phyloP scores from a whole-genome alignment of 92 coral and sea anemone genomes.

The Blastomussa wellsi region DNA sequence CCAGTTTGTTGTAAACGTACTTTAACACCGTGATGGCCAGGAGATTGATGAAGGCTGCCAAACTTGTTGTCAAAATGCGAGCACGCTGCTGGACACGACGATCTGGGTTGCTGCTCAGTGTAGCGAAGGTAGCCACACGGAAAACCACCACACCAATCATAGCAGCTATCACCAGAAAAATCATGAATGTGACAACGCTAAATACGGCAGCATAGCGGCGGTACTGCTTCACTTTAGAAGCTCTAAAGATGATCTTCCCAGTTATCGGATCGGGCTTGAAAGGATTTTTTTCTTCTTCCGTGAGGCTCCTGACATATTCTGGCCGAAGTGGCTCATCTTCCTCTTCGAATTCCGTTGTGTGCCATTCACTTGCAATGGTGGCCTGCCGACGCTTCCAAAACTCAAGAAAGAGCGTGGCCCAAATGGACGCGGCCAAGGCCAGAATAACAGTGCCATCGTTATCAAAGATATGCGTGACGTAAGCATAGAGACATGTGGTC shows the following conservation, averaged over 20 bases:
- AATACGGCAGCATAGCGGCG: conserved; percentile 79
- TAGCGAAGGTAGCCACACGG: conserved; percentile 88
- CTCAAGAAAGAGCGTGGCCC: conserved; percentile 97
- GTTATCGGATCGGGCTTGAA: conserved; percentile 72
- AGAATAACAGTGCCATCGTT: conserved; percentile 71
- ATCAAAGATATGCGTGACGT: conserved; percentile 70
- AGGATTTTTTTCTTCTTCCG: conserved; percentile 39
- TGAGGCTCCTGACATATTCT: conserved; percentile 39
- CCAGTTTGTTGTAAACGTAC: conserved; percentile 81
- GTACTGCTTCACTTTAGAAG: conserved; percentile 66
- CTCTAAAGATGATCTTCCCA: conserved; percentile 78
- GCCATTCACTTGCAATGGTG: conserved; percentile 81
- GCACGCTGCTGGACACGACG: conserved; percentile 66
- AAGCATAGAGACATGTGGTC: conserved; percentile 67
- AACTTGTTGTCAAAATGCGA: conserved; percentile 77
- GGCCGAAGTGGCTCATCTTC: conserved; percentile 79
- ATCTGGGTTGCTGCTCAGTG: conserved; percentile 67
- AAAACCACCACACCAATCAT: conserved; percentile 93
- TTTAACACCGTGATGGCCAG: conserved; percentile 85
- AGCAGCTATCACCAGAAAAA: conserved; percentile 83
- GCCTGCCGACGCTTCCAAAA: conserved; percentile 98
- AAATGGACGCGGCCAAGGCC: conserved; percentile 73
- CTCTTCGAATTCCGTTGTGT: conserved; percentile 80
- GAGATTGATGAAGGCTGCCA: conserved; percentile 87
- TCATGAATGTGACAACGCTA: conserved; percentile 83